phyloP scores from a whole-genome alignment of 2,113 vertebrate species.

The Porphyrio hochstetteri region DNA sequence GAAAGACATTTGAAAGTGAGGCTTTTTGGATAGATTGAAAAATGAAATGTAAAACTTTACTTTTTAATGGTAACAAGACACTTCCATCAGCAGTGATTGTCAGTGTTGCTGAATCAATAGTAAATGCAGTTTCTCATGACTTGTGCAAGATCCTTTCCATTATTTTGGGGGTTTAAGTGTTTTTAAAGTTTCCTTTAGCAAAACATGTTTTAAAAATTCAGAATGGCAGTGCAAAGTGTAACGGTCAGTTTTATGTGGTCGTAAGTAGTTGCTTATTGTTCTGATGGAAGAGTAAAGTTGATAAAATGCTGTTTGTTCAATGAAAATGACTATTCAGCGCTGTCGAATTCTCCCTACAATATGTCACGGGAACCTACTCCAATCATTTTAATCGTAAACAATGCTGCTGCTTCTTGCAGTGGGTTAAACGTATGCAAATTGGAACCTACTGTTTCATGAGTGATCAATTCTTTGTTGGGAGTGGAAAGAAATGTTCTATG shows the following conservation, averaged over 20 bases:
- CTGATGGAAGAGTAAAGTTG: background rate
- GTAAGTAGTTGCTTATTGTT: background rate
- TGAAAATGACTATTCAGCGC: constrained; percentile 48
- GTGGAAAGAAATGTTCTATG: constrained; percentile 29
- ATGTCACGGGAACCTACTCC: constrained; percentile 61
- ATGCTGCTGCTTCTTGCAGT: constrained; percentile 66
- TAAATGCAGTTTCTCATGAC: background rate
- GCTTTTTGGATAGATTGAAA: background rate
- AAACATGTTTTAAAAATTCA: background rate
- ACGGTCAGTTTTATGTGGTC: background rate
- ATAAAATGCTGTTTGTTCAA: constrained; percentile 39
- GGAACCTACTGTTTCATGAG: constrained; percentile 65
- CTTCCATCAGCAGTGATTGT: background rate
- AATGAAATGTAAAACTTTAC: background rate
- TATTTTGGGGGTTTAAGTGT: background rate
- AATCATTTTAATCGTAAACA: constrained; percentile 72
- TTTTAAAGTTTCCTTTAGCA: background rate
- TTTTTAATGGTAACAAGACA: background rate
- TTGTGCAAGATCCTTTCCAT: background rate
- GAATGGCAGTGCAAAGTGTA: background rate
- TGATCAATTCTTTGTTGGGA: constrained; percentile 68
- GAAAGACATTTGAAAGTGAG: background rate
- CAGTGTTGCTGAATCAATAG: background rate
- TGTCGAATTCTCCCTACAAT: constrained; percentile 54
- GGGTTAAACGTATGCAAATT: constrained; percentile 76